Evolutionary conservation across 2,888 invertebrate species (phyloP), one percentile per base, ranked within the genome.

Genomic region (Zeuzera pyrina): DNA sequence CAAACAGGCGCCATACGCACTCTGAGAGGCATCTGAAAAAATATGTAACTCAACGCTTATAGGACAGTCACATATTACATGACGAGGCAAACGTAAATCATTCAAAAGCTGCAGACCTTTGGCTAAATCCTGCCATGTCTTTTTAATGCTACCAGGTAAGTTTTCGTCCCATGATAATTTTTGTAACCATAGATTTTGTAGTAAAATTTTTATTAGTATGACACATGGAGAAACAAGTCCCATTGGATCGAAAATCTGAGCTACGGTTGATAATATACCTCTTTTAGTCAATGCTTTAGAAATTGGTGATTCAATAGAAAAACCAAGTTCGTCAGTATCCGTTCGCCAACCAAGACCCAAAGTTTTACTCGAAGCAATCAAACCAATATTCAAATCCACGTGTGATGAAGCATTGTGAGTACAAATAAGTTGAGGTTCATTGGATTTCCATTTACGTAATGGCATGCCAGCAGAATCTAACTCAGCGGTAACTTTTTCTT

Each of bases 11-110:
- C 50, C 53, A 28, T 52, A 56, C 0, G 52, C 54, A 2, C 29
- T 25, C 24, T 51, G 39, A 5, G 54, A 56, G 0, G 54, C 51
- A 23, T 54, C 53, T 2, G 43, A 32, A 27, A 50, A 53, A 1
- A 49, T 34, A 33, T 54, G 53, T 7, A 52, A 16, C 8, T 57
- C 49, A 14, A 46, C 1, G 0, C 4, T 5, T 2, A 11, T 29
- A 15, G 22, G 25, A 6, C 35, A 39, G 29, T 41, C 26, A 36
- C 43, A 49, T 8, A 44, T 12, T 10, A 47, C 43, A 29, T 6
- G 29, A 2, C 52, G 42, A 12, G 50, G 44, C 4, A 52, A 33
- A n/a, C n/a, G n/a, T n/a, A n/a, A n/a, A n/a, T n/a, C n/a, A n/a
- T n/a, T n/a, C n/a, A n/a, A n/a, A n/a, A n/a, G n/a, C n/a, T n/a